Conservation (phyloP, 2,113 vertebrate species). For the Pituophis catenifer region DNA sequence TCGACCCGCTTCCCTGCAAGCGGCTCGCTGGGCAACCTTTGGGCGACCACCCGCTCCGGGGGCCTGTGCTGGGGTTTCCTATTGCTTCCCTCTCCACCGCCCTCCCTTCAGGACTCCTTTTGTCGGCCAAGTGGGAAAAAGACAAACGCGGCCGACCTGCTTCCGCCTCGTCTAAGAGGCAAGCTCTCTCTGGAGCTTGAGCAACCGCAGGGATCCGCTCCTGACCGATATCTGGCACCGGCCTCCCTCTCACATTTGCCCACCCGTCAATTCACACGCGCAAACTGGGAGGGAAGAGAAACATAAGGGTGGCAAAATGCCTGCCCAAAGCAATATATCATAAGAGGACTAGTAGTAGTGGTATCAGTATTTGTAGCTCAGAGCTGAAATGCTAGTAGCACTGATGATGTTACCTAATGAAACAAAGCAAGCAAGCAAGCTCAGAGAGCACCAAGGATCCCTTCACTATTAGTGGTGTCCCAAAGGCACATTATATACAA, state of each 20-base stretch:
- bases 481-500: neutral
- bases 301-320: too few relatives aligned
- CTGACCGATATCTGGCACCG: neutral
- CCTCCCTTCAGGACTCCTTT: neutral
- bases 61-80: neutral
- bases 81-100: neutral
- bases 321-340: neutral
- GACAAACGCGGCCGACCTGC: neutral
- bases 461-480: too few relatives aligned
- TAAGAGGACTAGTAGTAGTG: neutral
- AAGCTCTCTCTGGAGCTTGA: too few relatives aligned
- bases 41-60: neutral
- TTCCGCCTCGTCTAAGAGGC: neutral
- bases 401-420: too few relatives aligned
- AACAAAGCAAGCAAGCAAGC: too few relatives aligned
- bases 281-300: fast-evolving
- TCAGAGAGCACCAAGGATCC: too few relatives aligned
- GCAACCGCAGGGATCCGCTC: neutral
- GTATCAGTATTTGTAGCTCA: too few relatives aligned
- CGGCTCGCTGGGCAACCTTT: neutral
- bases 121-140: neutral
- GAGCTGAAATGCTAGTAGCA: too few relatives aligned
- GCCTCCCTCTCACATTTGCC: neutral
- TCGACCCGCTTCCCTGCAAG: neutral
- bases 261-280: neutral